phyloP scores from a whole-genome alignment of 2,113 vertebrate genomes.

The Pelobates fuscus region DNA sequence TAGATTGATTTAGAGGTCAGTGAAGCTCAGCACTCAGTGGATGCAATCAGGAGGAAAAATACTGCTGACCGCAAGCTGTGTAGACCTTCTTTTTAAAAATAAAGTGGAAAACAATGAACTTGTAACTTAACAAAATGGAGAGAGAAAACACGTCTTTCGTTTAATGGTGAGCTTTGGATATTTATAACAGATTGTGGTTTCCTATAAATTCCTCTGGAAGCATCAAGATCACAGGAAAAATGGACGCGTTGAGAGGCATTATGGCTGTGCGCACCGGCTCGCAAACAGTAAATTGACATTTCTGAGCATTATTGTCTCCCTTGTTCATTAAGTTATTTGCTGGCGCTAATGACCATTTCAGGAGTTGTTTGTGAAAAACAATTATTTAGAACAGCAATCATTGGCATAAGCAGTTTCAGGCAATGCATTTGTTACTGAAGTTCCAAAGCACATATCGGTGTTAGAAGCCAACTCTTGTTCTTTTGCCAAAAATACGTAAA shows the following conservation, averaged over 20 bases:
- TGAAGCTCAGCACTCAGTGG: no score
- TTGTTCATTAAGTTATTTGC: constrained; percentile 41
- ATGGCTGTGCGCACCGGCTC: constrained; percentile 17
- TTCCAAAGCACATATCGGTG: neutral
- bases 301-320: constrained; percentile 36
- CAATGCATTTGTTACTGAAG: neutral
- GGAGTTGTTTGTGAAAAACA: constrained; percentile 46
- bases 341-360: constrained; percentile 42
- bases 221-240: constrained; percentile 21
- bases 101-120: no score
- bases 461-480: neutral
- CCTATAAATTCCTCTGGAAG: constrained; percentile 6
- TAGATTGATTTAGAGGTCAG: no score
- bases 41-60: no score
- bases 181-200: constrained; percentile 11
- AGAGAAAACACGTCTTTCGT: no score
- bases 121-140: no score
- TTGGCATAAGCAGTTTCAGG: constrained; percentile 25
- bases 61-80: no score
- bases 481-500: no score
- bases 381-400: constrained; percentile 40
- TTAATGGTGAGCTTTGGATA: neutral
- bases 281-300: constrained; percentile 44
- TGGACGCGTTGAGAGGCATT: neutral
- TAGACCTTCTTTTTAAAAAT: no score